Base-by-base conservation (phyloP, 1,140 invertebrate species). In the Chionoecetes opilio region DNA sequence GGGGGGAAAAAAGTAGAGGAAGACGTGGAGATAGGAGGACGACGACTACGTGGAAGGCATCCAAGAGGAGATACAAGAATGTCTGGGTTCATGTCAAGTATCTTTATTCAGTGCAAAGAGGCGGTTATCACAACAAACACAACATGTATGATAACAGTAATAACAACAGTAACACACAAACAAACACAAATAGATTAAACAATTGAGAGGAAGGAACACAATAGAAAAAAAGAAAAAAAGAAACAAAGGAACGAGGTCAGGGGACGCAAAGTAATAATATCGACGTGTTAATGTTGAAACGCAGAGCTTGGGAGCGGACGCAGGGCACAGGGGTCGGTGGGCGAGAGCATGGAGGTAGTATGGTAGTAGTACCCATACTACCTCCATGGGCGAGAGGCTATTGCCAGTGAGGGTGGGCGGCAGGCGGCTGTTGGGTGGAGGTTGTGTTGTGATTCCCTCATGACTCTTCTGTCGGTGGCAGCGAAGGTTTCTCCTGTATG, bases 401-500 rank as follows among this genome's bases (percentile, higher is more conserved):
- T 21, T 75, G 63, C 63, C 21, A 21, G 26, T n/a, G 63, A 5
- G 63, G 11, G 63, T 75, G 63, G 63, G 63, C n/a, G 63, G n/a
- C 21, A n/a, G 87, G 35, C 0, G 38, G 31, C 31, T 91, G 90
- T 53, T 37, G 53, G 41, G 11, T 63, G n/a, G 63, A 9, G 63
- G 38, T 32, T 29, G 32, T 29, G 32, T 38, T 34, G 31, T 82
- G 17, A 35, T 34, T 26, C 26, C 82, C 31, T 87, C 82, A n/a
- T 95, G 94, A 32, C 34, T 87, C 46, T 88, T 95, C 38, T 85
- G 93, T 29, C 84, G 82, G 84, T 95, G 94, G 29, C 94, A 82
- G 34, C 94, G 90, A 26, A 95, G 82, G 84, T 95, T 95, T n/a
- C 94, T 95, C 32, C 94, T 82, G 90, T 95, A 90, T 14, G 94